Percentiles rank a stretch among this genome's conserved stretches.
These are phyloP conservation scores for Cecropterus lyciades DNA, from an alignment of 1,140 invertebrate genomes.

Conservation along the genomic window DNA sequence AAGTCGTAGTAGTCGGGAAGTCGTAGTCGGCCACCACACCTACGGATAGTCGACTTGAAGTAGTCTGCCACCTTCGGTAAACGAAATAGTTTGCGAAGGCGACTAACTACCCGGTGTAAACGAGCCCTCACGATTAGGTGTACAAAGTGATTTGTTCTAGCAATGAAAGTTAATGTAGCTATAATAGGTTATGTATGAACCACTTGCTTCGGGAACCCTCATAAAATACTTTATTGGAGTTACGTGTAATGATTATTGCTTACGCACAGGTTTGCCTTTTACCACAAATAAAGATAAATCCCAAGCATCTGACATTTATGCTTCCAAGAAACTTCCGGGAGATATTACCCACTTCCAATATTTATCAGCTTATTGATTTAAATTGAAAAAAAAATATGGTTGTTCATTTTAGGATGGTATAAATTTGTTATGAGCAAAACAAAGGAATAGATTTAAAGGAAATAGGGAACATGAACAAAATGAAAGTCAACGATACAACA, in stretches of 20 bases:
- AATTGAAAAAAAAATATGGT: not conserved
- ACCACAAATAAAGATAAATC: constrained; percentile 25
- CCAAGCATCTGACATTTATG: constrained; percentile 11
- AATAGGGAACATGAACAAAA: no score
- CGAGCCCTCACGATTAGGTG: no score
- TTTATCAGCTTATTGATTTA: constrained; percentile 11
- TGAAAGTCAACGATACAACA: no score
- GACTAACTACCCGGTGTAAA: no score
- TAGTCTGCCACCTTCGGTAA: no score
- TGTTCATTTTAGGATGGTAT: not conserved
- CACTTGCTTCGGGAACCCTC: not conserved
- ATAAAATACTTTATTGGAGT: constrained; percentile 17
- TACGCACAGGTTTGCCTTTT: constrained; percentile 17
- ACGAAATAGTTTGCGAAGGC: no score
- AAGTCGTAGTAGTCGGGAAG: no score
- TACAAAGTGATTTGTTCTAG: not conserved
- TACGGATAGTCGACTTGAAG: no score
- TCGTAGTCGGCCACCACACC: no score
- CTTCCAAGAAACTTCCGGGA: not conserved
- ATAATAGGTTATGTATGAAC: not conserved
- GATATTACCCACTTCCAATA: not conserved
- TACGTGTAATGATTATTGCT: constrained; percentile 21
- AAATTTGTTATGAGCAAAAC: not conserved
- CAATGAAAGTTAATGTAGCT: not conserved
- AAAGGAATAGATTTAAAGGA: no score